Conservation (phyloP, 2,888 invertebrate genomes). For the Chalcosyrphus nemorum region DNA sequence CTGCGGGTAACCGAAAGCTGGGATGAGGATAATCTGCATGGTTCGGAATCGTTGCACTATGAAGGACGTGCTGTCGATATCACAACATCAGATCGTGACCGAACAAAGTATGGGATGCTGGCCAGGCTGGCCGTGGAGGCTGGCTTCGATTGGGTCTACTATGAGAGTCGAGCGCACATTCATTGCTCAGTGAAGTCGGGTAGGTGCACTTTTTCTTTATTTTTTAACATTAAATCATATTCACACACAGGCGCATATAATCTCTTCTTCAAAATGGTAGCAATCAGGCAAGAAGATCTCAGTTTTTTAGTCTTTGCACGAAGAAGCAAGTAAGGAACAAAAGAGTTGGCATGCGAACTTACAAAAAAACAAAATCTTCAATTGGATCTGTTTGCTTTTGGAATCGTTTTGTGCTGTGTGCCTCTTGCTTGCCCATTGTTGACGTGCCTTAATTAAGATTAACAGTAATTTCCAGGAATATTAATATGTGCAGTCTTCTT, state of each 20-base stretch:
- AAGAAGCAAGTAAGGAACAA: conserved; percentile 54
- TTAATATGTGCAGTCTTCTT: conserved; percentile 1
- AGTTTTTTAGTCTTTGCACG: conserved; percentile 22
- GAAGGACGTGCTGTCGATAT: conserved; percentile 98
- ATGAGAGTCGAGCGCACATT: conserved; percentile 96
- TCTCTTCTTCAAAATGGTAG: conserved; percentile 69
- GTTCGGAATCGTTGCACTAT: conserved; percentile 94
- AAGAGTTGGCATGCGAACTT: conserved; percentile 63
- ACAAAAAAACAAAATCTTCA: conserved; percentile 9
- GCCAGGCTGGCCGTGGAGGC: conserved; percentile 97
- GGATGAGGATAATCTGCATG: conserved; percentile 92
- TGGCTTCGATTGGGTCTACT: conserved; percentile 99
- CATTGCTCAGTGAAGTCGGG: conserved; percentile 99
- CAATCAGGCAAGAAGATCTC: conserved; percentile 66
- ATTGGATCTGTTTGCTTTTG: conserved; percentile 18
- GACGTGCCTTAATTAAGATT: conserved; percentile 66
- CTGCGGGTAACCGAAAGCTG: conserved; percentile 97
- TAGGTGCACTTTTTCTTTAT: conserved; percentile 82
- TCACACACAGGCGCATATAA: conserved; percentile 22
- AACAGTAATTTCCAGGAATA: conserved; percentile 62
- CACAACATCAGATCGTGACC: conserved; percentile 96
- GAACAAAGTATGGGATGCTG: conserved; percentile 97
- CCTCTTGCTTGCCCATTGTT: conserved; percentile 21
- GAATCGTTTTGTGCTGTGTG: neutral
- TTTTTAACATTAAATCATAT: conserved; percentile 61